Base-by-base conservation (phyloP, 2,113 vertebrate species). In the Galemys pyrenaicus region DNA sequence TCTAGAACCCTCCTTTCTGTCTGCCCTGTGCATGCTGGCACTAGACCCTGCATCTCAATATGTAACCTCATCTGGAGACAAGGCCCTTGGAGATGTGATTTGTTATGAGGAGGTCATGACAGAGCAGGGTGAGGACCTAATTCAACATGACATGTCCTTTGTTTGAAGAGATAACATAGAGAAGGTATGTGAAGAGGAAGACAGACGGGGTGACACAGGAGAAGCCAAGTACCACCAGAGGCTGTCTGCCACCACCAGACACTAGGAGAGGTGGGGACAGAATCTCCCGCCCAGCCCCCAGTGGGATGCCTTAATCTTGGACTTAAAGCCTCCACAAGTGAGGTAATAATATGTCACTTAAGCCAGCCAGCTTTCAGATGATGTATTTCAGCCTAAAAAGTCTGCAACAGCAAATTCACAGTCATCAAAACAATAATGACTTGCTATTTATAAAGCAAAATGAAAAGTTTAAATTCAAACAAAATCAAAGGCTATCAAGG, bases 361-460 rank as follows among this genome's bases (percentile, higher is more conserved):
- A 85, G 16, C 71, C 41, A 46, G 20, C 2, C 3, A 12, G 12
- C 20, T 0, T 54, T 17, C 49, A 51, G 49, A 51, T 3, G 49
- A 15, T 51, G 49, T 16, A 51, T 51, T 51, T 51, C 49, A 16
- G 16, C 49, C 49, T 20, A 22, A 22, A 56, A 56, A 56, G 54
- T 22, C 54, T 56, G 20, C 73, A 60, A 24, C 24, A 60, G 37
- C 41, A 1, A 37, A 85, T 51, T 20, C 1, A n/a, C n/a, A 75
- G 49, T 64, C n/a, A 15, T 4, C 49, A 22, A 62, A 39, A 39
- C 22, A 62, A n/a, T 9, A 24, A 60, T 16, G 22, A 58, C 9
- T 65, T 71, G n/a, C 65, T 16, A 54, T 44, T 79, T 89, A 89
- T 16, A 90, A 88, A 75, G 19, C 62, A 90, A 91, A 49, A 68